A percentile compares a stretch with the other conserved stretches of the same genome.
Evolutionary conservation across 2,888 invertebrate species (phyloP).

Genomic region (Cheilosia variabilis): DNA sequence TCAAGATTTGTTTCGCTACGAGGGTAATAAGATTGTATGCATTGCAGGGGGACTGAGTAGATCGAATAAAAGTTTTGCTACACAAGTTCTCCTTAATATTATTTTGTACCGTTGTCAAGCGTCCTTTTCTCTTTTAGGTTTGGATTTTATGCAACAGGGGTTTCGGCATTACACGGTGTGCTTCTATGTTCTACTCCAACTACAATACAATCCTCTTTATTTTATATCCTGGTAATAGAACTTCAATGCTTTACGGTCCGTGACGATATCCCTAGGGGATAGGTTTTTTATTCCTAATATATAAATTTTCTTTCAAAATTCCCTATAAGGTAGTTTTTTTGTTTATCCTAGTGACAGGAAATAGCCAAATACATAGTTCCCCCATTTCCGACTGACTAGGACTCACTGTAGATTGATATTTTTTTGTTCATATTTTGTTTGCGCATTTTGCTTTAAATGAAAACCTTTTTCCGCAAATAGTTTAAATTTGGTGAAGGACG

Average conservation of each 20-base stretch:
- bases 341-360: no score
- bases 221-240: slow-evolving; percentile 32
- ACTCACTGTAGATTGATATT: no score
- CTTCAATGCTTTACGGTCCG: slow-evolving; percentile 53
- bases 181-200: neutral
- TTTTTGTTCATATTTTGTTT: no score
- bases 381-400: no score
- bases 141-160: slow-evolving; percentile 46
- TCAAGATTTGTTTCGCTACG: slow-evolving; percentile 36
- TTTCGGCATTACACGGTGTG: slow-evolving; percentile 15
- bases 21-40: neutral
- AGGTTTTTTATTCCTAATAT: slow-evolving; percentile 36
- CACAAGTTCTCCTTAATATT: neutral
- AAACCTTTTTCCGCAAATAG: no score
- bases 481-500: no score
- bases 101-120: neutral
- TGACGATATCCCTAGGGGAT: slow-evolving; percentile 34
- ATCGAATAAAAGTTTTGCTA: slow-evolving; percentile 11
- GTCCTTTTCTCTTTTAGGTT: slow-evolving; percentile 20
- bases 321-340: no score
- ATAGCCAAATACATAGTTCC: no score
- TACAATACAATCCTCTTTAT: neutral
- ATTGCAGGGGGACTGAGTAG: neutral
- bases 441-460: no score
- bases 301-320: slow-evolving; percentile 9